Evolutionary conservation across 2,888 invertebrate species (phyloP).

Genomic region (Salticus scenicus): DNA sequence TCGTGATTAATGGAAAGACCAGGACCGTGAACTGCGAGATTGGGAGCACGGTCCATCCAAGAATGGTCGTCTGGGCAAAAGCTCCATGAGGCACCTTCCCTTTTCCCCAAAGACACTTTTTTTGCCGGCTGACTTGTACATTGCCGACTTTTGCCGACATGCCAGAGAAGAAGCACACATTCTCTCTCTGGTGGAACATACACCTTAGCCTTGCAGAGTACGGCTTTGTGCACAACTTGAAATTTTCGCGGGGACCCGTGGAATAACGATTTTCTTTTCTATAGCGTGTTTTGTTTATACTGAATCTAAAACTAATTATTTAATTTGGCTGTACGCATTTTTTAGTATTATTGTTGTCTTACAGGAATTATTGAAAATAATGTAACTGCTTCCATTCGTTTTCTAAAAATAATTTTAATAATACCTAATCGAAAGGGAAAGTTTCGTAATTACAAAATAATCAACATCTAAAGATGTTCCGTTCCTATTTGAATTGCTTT

Average conservation of each 20-base stretch:
- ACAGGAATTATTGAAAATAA: too few species aligned
- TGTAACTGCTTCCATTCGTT: too few species aligned
- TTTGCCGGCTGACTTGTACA: not conserved
- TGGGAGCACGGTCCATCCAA: slow-evolving; percentile 82
- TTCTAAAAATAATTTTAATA: too few species aligned
- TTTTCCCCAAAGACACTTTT: not conserved
- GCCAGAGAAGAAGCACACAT: not conserved
- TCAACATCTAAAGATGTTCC: too few species aligned
- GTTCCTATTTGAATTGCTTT: too few species aligned
- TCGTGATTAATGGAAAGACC: slow-evolving; percentile 83
- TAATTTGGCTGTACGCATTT: too few species aligned
- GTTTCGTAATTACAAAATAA: too few species aligned
- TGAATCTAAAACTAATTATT: too few species aligned
- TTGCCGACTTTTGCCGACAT: slow-evolving; percentile 10
- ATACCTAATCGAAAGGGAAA: too few species aligned
- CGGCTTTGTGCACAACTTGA: slow-evolving; percentile 55
- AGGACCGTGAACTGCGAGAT: slow-evolving; percentile 86
- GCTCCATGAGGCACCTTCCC: slow-evolving; percentile 68
- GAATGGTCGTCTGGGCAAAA: slow-evolving; percentile 81
- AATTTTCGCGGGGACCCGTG: not conserved
- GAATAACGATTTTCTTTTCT: not conserved
- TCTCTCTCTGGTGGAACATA: slow-evolving; percentile 4
- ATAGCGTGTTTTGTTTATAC: too few species aligned
- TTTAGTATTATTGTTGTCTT: too few species aligned
- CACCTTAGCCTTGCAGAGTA: slow-evolving; percentile 60